Evolutionary conservation across 2,888 invertebrate genomes (phyloP), one percentile per base, ranked within the genome.

Genomic region (Drosophila emarginata): DNA sequence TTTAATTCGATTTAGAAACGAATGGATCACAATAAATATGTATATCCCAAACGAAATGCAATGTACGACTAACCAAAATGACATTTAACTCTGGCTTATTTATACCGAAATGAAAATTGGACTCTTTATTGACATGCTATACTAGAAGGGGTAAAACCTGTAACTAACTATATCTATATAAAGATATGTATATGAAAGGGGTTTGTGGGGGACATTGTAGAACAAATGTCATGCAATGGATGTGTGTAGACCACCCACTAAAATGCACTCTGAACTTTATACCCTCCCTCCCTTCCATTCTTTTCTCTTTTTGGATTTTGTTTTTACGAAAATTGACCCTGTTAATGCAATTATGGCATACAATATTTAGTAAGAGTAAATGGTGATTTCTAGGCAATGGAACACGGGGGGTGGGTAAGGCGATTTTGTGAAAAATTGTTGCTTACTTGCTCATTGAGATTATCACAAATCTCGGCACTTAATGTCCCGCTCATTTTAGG

Each of bases 401-500:
- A 67, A 61, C 53, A 11, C 2, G 12, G 40, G 0, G 9, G 40
- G 15, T 9, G 21, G 5, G 11, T 1, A 11, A 9, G 40, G 15
- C 9, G 40, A 0, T 26, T 4, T 26, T 36, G n/a, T n/a, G n/a
- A n/a, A n/a, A 11, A 23, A 9, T 45, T 18, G 6, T 69, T 56
- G 80, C 90, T 90, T 91, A 92, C 92, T 92, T 92, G 92, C 84
- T 92, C 92, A 68, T 91, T 91, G 51, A 92, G 86, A 88, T 91
- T 92, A 69, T 92, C 92, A 81, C 92, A 92, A 67, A 92, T 87
- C 64, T 92, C 92, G 37, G 91, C 91, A 68, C 90, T 91, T 58
- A 91, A 79, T 57, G 85, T 69, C 45, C 91, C 92, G 77, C 90
- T 91, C 91, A 91, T 91, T 89, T 90, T 91, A 70, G 83, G 87